phyloP scores from a whole-genome alignment of 2,797 vertebrate species.

The Micropoecilia bifurca region DNA sequence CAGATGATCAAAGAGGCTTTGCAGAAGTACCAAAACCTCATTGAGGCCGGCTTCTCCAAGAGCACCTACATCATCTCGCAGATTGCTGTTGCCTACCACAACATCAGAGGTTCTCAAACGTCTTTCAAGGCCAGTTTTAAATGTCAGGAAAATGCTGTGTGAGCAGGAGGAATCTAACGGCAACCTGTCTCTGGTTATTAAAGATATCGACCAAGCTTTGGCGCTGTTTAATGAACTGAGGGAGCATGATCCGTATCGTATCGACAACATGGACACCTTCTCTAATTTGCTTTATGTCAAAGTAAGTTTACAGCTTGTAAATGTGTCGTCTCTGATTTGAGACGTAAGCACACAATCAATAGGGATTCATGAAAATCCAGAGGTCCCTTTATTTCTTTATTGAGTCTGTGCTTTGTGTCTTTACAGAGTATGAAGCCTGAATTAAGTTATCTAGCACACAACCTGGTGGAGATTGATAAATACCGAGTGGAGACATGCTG shows the following conservation, averaged over 20 bases:
- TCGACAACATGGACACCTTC: constrained; percentile 99
- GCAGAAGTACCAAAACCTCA: constrained; percentile 97
- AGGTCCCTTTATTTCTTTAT: neutral
- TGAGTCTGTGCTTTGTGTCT: constrained; percentile 5
- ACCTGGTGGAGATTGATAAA: constrained; percentile 98
- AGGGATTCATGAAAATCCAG: neutral
- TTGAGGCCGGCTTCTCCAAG: constrained; percentile 96
- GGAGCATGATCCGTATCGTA: constrained; percentile 96
- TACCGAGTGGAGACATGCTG: constrained; percentile 99
- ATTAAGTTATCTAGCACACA: constrained; percentile 97
- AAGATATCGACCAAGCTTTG: constrained; percentile 98
- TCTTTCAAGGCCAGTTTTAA: neutral
- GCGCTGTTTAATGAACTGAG: constrained; percentile 95
- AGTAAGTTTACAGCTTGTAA: constrained; percentile 77
- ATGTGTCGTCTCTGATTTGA: neutral
- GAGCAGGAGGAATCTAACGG: neutral
- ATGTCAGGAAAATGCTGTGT: neutral
- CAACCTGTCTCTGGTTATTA: constrained; percentile 28
- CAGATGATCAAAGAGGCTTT: constrained; percentile 98
- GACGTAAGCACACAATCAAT: neutral
- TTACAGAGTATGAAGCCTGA: constrained; percentile 97
- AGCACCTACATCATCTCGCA: constrained; percentile 99
- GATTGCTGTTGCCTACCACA: constrained; percentile 98
- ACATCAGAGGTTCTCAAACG: constrained; percentile 89
- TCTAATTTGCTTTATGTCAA: constrained; percentile 97